Percentiles rank a stretch among this genome's conserved stretches.
Evolutionary conservation across 2,888 invertebrate species (phyloP).

Genomic region (Apamea anceps): DNA sequence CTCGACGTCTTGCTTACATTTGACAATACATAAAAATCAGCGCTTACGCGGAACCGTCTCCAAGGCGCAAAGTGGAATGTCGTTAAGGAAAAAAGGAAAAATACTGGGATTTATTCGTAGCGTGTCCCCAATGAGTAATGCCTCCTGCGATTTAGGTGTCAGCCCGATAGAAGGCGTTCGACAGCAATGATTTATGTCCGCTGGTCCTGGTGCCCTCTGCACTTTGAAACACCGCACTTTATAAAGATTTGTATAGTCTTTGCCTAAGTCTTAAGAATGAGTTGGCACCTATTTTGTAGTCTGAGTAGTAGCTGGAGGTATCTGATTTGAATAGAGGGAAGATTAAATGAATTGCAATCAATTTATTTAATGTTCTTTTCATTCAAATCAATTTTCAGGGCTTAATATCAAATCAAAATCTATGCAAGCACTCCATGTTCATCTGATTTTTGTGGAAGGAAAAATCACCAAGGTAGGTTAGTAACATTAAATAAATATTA

Average conservation of each 20-base stretch:
- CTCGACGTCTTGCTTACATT: conserved; percentile 64
- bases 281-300: conserved; percentile 10
- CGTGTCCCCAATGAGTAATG: conserved; percentile 81
- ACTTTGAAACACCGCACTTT: conserved; percentile 59
- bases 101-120: conserved; percentile 72
- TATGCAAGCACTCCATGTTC: not conserved
- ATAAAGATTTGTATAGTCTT: conserved; percentile 61
- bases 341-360: not conserved
- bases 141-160: conserved; percentile 77
- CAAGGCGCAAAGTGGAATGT: conserved; percentile 70
- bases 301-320: not conserved
- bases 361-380: not conserved
- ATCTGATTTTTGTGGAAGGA: not conserved
- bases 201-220: conserved; percentile 60
- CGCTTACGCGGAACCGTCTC: conserved; percentile 64
- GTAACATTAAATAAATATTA: conserved; percentile 3
- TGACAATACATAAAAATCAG: conserved; percentile 67
- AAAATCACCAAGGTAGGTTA: not conserved
- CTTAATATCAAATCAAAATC: not conserved
- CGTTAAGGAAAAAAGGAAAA: conserved; percentile 72
- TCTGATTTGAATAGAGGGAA: not conserved
- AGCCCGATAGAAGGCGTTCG: conserved; percentile 71
- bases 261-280: conserved; percentile 40
- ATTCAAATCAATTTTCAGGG: not conserved
- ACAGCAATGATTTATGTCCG: conserved; percentile 71